Evolutionary conservation across 2,888 invertebrate genomes (phyloP), one percentile per base, ranked within the genome.

Genomic region (Dynastes grantii): DNA sequence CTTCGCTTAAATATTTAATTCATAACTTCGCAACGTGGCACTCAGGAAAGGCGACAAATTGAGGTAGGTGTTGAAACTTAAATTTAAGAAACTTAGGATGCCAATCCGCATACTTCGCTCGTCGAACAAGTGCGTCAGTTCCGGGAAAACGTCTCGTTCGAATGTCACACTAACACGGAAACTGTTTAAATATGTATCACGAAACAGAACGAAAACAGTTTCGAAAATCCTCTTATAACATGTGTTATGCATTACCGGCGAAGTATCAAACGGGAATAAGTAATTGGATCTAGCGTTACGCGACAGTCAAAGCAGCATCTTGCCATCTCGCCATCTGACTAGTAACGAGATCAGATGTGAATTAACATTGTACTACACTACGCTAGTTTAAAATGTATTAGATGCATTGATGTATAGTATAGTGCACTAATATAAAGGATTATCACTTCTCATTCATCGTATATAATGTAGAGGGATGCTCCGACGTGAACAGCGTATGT

Each of bases 181-280:
- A 73, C 76, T 80, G 77, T 81, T 81, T 78, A 81, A 81, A 80
- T 81, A 81, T 81, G 81, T 67, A 81, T 81, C 67, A 76, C 63
- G 64, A 73, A 78, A 79, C 70, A 78, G 58, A 70, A 77, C 76
- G 73, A 75, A 75, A 75, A 61, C 73, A 45, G 73, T 63, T 75
- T 75, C 73, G 73, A 45, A 78, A 80, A 80, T 80, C 78, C 81
- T 80, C 81, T 81, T 80, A 81, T 75, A 79, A 78, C 80, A 80
- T 81, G 81, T 80, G 81, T 80, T 80, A 80, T 81, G 81, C 81
- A 81, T 81, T 79, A 78, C 77, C 58, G 71, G 40, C 27, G 40
- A 68, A 78, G 55, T 64, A 61, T 71, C 64, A 64, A 77, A 73
- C 73, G 73, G 76, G 76, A 76, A 76, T 58, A 76, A 45, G 78